These are phyloP conservation scores for Drosophila histrio DNA, from an alignment of 2,888 invertebrate species.

Conservation along the genomic window DNA sequence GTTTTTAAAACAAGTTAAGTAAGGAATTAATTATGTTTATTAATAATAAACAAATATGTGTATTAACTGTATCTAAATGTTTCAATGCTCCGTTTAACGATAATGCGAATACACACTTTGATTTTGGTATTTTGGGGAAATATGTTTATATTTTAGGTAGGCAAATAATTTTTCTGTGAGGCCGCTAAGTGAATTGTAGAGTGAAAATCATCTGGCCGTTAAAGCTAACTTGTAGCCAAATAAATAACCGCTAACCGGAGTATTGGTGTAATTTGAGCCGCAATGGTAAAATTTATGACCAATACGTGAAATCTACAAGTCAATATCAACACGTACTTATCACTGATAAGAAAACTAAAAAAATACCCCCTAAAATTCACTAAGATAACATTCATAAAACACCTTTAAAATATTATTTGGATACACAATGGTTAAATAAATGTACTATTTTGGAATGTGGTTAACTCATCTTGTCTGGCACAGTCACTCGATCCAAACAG, in stretches of 20 bases:
- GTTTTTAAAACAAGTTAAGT: too few relatives aligned
- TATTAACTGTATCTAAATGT: too few relatives aligned
- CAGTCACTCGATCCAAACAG: slow-evolving; percentile 8
- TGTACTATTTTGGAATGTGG: background rate
- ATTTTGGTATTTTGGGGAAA: background rate
- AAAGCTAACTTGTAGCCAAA: too few relatives aligned
- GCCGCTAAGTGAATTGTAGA: background rate
- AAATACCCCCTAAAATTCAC: slow-evolving; percentile 17
- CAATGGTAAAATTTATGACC: slow-evolving; percentile 44
- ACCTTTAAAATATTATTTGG: background rate
- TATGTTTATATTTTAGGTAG: background rate
- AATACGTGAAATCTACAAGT: slow-evolving; percentile 25
- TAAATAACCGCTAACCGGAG: background rate
- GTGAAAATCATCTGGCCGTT: background rate
- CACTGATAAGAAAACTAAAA: slow-evolving; percentile 49
- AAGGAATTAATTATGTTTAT: too few relatives aligned
- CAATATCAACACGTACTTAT: slow-evolving; percentile 44
- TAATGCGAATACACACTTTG: too few relatives aligned
- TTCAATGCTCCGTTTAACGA: too few relatives aligned
- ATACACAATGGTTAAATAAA: slow-evolving; percentile 2
- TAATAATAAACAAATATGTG: too few relatives aligned
- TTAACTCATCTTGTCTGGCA: background rate
- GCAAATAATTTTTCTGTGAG: background rate
- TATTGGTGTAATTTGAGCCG: slow-evolving; percentile 1
- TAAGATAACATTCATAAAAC: slow-evolving; percentile 28